These are phyloP conservation scores for Macropus fuliginosus DNA, from an alignment of 2,797 vertebrate species.

Conservation along the genomic window DNA sequence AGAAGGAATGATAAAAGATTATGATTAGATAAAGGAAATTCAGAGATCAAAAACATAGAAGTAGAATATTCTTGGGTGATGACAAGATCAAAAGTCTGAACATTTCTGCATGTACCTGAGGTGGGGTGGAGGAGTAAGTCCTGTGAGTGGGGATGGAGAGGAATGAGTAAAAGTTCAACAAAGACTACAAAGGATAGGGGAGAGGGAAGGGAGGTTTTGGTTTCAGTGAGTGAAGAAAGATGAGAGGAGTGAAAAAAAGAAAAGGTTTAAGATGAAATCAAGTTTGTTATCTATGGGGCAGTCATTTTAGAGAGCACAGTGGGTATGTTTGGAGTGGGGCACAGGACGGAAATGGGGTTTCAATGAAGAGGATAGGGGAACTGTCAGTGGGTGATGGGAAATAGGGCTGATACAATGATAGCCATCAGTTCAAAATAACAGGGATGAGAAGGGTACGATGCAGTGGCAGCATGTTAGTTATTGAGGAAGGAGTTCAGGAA, in stretches of 20 bases:
- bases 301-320: neutral
- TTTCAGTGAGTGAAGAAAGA: neutral
- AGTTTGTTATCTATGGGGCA: neutral
- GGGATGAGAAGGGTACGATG: neutral
- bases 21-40: neutral
- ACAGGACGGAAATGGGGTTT: neutral
- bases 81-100: neutral
- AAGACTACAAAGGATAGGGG: neutral
- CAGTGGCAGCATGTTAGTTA: neutral
- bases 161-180: neutral
- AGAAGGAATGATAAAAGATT: neutral
- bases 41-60: neutral
- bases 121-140: neutral
- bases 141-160: neutral
- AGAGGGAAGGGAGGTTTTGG: neutral
- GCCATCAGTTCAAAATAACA: neutral
- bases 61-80: neutral
- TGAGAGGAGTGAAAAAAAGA: neutral
- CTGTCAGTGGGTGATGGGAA: neutral
- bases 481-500: neutral
- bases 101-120: neutral
- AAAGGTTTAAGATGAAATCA: neutral
- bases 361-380: neutral
- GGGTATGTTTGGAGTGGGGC: neutral
- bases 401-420: neutral